These are phyloP conservation scores for Nestor notabilis DNA, from an alignment of 2,113 vertebrate species.

Conservation along the genomic window DNA sequence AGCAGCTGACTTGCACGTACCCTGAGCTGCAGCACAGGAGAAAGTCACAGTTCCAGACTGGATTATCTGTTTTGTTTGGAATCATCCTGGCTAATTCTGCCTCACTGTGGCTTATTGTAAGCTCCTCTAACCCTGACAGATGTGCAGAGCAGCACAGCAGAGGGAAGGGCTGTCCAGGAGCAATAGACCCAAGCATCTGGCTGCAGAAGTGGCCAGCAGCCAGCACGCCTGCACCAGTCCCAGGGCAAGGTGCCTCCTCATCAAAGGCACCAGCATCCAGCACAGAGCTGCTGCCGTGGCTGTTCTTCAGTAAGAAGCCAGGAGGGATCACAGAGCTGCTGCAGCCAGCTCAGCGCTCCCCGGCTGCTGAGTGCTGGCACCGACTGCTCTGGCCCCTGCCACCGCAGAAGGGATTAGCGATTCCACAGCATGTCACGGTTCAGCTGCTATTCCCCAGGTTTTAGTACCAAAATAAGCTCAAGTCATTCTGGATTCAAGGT, in stretches of 20 bases:
- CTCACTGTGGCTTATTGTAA: conserved; percentile 10
- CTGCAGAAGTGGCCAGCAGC: conserved; percentile 25
- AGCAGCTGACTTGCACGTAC: background rate
- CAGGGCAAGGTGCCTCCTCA: conserved; percentile 7
- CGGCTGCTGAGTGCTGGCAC: conserved; percentile 14
- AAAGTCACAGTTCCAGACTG: background rate
- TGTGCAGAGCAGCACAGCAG: background rate
- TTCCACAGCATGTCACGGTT: background rate
- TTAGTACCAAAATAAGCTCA: conserved; percentile 51
- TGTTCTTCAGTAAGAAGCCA: conserved; percentile 17
- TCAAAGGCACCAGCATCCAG: conserved; percentile 39
- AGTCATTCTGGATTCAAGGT: conserved; percentile 59
- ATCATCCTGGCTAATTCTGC: conserved; percentile 35
- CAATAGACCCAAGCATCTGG: conserved; percentile 3
- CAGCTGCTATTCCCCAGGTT: conserved; percentile 48
- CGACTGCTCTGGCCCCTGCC: background rate
- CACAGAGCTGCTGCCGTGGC: background rate
- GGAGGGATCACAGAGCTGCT: background rate
- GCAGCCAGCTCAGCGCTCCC: conserved; percentile 7
- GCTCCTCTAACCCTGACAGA: background rate
- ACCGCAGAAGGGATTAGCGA: conserved; percentile 57
- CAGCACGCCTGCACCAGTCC: background rate
- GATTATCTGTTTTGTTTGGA: conserved; percentile 32
- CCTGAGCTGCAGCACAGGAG: background rate
- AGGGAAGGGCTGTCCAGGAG: conserved; percentile 5